Evolutionary conservation across 2,888 invertebrate genomes (phyloP).

Genomic region (Apamea sordens): DNA sequence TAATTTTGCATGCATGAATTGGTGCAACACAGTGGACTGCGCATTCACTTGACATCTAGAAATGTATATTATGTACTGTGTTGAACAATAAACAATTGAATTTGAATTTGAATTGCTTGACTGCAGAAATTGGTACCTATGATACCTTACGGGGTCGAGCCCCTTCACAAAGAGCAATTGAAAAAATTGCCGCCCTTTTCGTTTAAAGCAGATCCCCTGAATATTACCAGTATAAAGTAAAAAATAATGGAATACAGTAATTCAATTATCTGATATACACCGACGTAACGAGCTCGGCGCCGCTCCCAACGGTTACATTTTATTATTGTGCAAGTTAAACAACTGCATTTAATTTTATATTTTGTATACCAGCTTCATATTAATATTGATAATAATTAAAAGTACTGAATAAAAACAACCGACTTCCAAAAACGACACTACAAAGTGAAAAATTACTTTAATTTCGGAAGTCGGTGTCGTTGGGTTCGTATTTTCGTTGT

Average conservation of each 20-base stretch:
- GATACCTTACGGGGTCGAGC: background rate
- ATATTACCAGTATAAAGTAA: slow-evolving; percentile 18
- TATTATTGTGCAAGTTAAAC: slow-evolving; percentile 35
- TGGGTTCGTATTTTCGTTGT: too few relatives aligned
- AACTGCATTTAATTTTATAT: slow-evolving; percentile 34
- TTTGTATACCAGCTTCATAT: background rate
- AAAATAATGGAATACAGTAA: slow-evolving; percentile 43
- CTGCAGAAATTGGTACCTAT: background rate
- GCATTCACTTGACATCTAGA: too few relatives aligned
- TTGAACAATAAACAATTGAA: too few relatives aligned
- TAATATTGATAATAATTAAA: background rate
- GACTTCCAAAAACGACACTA: too few relatives aligned
- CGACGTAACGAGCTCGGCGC: slow-evolving; percentile 19
- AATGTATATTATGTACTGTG: too few relatives aligned
- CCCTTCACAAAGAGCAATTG: background rate
- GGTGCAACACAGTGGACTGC: too few relatives aligned
- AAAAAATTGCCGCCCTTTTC: background rate
- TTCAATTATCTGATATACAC: slow-evolving; percentile 48
- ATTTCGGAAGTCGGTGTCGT: too few relatives aligned
- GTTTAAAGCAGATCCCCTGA: slow-evolving; percentile 21
- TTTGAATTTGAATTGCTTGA: too few relatives aligned
- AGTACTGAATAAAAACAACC: background rate
- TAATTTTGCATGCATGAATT: too few relatives aligned
- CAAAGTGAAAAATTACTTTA: too few relatives aligned
- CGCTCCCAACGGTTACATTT: slow-evolving; percentile 32